Base-by-base conservation (phyloP, 2,797 vertebrate species). In the Acipenser transmontanus region DNA sequence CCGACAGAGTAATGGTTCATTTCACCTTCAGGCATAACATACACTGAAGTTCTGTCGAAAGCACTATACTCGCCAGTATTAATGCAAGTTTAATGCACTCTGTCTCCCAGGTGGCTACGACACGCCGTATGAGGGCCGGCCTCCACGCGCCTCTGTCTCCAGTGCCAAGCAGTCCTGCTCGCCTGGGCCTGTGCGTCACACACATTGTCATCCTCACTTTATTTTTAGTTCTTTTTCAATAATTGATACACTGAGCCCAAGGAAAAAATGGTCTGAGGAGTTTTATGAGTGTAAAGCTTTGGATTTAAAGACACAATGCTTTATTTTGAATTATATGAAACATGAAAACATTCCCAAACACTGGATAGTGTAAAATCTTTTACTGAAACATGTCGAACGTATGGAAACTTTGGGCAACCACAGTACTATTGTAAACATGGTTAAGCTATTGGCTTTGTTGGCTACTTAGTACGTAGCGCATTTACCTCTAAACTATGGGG, bases 221-320 rank as follows among this genome's bases (percentile, higher is more conserved):
- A 88, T 87, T 85, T 89, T 88, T 85, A 84, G 85, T 84, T 85
- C 80, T 78, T 80, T 77, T 78, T 90, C 77, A 89, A 89, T 89
- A 86, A 89, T 90, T 90, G 82, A 89, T 84, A 63, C 66, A 79
- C 76, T 72, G 61, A 70, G 75, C 77, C 78, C 52, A 68, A 73
- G 73, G 65, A 72, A 68, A 76, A 77, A 70, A 66, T 78, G 69
- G 75, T 76, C 72, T 72, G 69, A 5, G 12, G 47, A 47, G 17
- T 61, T 62, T 62, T 47, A 47, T 9, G 9, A 49, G 48, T 47
- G 51, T 17, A 8, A 51, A 20, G 7, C 49, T 50, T 13, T 10
- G 2, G 48, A 8, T 54, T 57, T 11, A 11, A 57, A 57, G 54
- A 13, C 14, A n/a, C 12, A n/a, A 11, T 57, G 54, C 54, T 57